Conservation (phyloP, 2,797 vertebrate genomes). For the Serranus cabrilla region DNA sequence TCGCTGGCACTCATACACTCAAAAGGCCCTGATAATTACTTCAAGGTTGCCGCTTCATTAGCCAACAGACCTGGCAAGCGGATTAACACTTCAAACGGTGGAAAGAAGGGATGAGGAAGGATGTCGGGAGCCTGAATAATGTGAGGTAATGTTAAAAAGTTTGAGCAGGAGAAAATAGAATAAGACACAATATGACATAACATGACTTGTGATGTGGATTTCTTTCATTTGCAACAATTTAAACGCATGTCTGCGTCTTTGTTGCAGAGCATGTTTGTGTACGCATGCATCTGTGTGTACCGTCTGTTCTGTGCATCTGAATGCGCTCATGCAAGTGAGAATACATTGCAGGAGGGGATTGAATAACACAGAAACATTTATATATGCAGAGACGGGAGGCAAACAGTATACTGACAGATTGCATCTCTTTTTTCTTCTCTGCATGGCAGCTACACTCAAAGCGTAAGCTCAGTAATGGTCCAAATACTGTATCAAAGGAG, state of each 20-base stretch:
- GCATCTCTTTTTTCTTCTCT: constrained; percentile 2
- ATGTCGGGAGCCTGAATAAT: constrained; percentile 39
- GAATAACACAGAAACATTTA: constrained; percentile 29
- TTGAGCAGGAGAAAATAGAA: constrained; percentile 18
- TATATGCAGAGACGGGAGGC: constrained; percentile 10
- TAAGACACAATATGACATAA: constrained; percentile 16
- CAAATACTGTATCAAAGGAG: constrained; percentile 15
- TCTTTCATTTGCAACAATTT: constrained; percentile 1
- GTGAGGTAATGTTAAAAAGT: constrained; percentile 54
- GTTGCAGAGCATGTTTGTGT: constrained; percentile 13
- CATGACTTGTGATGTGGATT: not conserved
- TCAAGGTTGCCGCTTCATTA: constrained; percentile 71
- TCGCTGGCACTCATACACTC: constrained; percentile 41
- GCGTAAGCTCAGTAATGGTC: constrained; percentile 1
- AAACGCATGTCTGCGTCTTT: not conserved
- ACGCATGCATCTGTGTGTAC: constrained; percentile 21
- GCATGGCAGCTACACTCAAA: constrained; percentile 7
- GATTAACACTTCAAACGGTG: constrained; percentile 79
- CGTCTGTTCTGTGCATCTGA: constrained; percentile 39
- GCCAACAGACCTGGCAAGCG: constrained; percentile 64
- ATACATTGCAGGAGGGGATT: constrained; percentile 11
- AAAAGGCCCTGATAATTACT: constrained; percentile 72
- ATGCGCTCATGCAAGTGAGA: constrained; percentile 26
- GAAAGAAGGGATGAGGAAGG: constrained; percentile 27
- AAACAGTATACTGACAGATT: not conserved